Evolutionary conservation across 2,113 vertebrate genomes (phyloP).

Genomic region (Antigone vipio): DNA sequence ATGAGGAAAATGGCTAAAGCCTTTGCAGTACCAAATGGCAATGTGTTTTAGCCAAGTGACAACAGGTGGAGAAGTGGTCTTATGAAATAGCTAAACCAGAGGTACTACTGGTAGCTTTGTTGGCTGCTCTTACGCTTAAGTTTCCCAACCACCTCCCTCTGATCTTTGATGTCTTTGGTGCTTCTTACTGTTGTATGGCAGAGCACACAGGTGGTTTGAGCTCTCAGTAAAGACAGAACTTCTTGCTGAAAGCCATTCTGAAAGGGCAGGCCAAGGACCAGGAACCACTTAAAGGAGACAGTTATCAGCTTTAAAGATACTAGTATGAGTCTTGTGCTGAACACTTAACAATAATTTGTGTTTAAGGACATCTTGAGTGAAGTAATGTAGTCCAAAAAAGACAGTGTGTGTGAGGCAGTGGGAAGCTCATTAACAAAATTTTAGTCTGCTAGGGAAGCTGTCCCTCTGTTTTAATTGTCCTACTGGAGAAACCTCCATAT

Average conservation of each 20-base stretch:
- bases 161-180: not conserved
- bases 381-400: not conserved
- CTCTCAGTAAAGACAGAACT: not conserved
- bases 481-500: not conserved
- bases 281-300: not conserved
- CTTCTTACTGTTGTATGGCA: not conserved
- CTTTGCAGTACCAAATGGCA: not conserved
- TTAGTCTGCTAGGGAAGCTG: not conserved
- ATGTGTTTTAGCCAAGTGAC: not conserved
- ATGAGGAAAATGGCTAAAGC: not conserved
- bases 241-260: not conserved
- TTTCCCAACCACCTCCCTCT: not conserved
- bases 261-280: not conserved
- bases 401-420: not conserved
- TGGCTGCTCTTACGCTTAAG: not conserved
- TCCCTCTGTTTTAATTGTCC: not conserved
- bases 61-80: not conserved
- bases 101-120: not conserved
- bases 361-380: not conserved
- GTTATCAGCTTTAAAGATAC: not conserved
- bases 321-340: not conserved
- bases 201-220: not conserved
- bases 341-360: not conserved
- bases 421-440: not conserved
- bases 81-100: not conserved